Evolutionary conservation across 2,113 vertebrate genomes (phyloP).

Genomic region (Neolamprologus tretocephalus): DNA sequence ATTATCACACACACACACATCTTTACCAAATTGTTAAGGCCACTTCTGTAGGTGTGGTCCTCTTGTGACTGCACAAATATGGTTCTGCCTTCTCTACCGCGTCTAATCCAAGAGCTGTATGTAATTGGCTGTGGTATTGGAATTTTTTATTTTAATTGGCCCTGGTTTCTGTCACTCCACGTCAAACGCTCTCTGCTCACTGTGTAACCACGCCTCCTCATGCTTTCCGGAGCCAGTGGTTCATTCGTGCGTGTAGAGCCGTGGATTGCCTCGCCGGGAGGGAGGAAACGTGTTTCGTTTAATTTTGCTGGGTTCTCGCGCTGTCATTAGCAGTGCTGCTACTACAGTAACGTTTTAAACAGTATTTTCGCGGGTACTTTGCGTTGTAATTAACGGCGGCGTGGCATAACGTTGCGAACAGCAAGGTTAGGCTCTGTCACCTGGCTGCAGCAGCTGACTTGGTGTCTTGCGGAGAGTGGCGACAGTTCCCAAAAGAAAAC

Average conservation of each 20-base stretch:
- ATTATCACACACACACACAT: background rate
- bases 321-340: background rate
- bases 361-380: background rate
- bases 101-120: background rate
- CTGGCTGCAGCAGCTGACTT: background rate
- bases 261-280: conserved; percentile 10
- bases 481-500: background rate
- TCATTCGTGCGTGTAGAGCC: background rate
- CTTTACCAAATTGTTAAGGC: background rate
- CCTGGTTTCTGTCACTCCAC: background rate
- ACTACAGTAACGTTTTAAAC: background rate
- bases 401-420: background rate
- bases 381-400: background rate
- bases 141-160: background rate
- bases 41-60: conserved; percentile 26
- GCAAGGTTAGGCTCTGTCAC: background rate
- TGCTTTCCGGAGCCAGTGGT: conserved; percentile 8
- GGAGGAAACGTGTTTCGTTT: background rate
- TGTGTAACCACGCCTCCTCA: conserved; percentile 15
- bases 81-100: background rate
- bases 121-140: background rate
- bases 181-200: background rate
- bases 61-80: background rate
- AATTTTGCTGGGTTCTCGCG: background rate
- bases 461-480: background rate